phyloP scores from a whole-genome alignment of 1,140 invertebrate genomes.

The Euglossa dilemma region DNA sequence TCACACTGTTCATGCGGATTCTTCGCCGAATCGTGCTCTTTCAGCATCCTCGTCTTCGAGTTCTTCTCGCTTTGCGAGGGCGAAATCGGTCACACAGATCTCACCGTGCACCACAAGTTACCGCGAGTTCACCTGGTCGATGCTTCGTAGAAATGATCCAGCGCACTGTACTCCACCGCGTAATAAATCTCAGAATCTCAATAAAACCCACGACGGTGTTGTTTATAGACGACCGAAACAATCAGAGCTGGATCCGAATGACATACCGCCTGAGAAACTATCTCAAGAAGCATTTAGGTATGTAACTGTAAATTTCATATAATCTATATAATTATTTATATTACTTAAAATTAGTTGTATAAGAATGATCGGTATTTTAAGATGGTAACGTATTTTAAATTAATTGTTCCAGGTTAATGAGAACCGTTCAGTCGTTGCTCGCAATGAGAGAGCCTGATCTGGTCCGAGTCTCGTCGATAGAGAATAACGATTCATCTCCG shows the following conservation, averaged over 20 bases:
- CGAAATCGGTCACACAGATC: slow-evolving; percentile 80
- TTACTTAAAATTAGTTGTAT: neutral
- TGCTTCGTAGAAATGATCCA: slow-evolving; percentile 77
- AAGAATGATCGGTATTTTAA: neutral
- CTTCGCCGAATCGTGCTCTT: slow-evolving; percentile 35
- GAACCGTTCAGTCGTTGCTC: slow-evolving; percentile 86
- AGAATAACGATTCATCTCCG: slow-evolving; percentile 58
- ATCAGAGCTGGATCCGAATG: slow-evolving; percentile 76
- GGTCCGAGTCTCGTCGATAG: slow-evolving; percentile 74
- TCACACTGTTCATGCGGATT: slow-evolving; percentile 73
- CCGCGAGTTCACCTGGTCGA: slow-evolving; percentile 79
- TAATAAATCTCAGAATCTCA: slow-evolving; percentile 67
- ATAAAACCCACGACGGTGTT: slow-evolving; percentile 67
- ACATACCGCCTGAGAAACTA: slow-evolving; percentile 85
- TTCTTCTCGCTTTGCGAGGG: slow-evolving; percentile 74
- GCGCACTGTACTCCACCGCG: slow-evolving; percentile 69
- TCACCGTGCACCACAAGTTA: slow-evolving; percentile 63
- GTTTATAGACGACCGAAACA: slow-evolving; percentile 72
- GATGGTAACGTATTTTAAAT: neutral
- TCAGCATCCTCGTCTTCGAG: slow-evolving; percentile 56
- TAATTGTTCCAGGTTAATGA: slow-evolving; percentile 80
- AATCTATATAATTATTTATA: neutral
- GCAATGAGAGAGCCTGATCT: slow-evolving; percentile 86
- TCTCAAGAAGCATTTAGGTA: slow-evolving; percentile 86
- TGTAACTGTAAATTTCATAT: neutral